These are phyloP conservation scores for Anguilla rostrata DNA, from an alignment of 2,113 vertebrate genomes.

Conservation along the genomic window DNA sequence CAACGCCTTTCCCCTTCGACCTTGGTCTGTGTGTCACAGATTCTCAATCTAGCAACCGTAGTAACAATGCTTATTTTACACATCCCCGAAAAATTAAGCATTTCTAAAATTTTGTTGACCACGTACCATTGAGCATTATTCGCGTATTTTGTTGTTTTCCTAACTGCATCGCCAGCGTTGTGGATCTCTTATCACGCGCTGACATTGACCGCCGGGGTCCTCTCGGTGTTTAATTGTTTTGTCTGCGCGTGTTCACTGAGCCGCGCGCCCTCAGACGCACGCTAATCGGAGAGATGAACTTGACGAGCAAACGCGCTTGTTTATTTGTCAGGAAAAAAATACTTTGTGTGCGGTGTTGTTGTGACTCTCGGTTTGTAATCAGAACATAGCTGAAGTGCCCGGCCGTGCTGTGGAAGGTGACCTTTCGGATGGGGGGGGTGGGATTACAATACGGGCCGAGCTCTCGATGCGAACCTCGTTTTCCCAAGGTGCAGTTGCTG, in stretches of 20 bases:
- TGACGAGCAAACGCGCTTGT: background rate
- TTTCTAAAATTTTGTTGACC: background rate
- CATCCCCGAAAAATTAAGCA: background rate
- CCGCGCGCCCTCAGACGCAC: background rate
- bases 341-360: background rate
- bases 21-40: too few species aligned
- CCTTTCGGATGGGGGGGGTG: background rate
- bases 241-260: background rate
- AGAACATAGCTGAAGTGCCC: background rate
- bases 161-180: background rate
- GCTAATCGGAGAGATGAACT: background rate
- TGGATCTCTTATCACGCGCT: background rate
- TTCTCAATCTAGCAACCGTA: too few species aligned
- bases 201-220: too few species aligned
- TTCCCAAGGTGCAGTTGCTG: background rate
- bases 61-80: background rate
- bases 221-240: background rate
- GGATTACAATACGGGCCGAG: conserved; percentile 11
- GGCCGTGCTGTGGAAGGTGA: background rate
- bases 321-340: background rate
- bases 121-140: background rate
- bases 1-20: too few species aligned
- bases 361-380: background rate
- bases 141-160: background rate
- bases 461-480: background rate